Percentiles rank a stretch among this genome's conserved stretches.
phyloP scores from a whole-genome alignment of 2,888 invertebrate genomes.

The Amphimallon solstitiale region DNA sequence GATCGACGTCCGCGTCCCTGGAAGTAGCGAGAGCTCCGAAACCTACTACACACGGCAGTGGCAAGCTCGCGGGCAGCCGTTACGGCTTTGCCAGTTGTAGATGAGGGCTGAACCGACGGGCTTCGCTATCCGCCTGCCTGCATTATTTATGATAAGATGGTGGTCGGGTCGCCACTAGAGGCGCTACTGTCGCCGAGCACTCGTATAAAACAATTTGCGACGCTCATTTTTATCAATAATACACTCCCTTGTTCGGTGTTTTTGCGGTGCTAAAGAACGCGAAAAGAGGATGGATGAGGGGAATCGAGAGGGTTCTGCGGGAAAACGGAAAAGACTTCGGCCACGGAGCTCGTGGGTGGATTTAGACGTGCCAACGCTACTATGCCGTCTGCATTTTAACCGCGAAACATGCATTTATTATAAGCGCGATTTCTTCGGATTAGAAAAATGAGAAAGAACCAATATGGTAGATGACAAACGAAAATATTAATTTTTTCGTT shows the following conservation, averaged over 20 bases:
- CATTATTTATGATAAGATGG: constrained; percentile 59
- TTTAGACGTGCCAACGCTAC: constrained; percentile 40
- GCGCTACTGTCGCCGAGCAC: constrained; percentile 56
- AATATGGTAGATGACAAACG: not conserved
- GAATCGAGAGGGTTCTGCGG: not conserved
- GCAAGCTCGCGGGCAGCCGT: constrained; percentile 45
- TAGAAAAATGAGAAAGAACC: not conserved
- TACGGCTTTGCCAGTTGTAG: constrained; percentile 31
- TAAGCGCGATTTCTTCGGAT: constrained; percentile 17
- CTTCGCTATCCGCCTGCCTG: constrained; percentile 44
- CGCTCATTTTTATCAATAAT: constrained; percentile 62
- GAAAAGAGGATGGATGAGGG: not conserved
- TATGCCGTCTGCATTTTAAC: constrained; percentile 48
- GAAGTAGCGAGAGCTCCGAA: constrained; percentile 34
- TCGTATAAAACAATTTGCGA: constrained; percentile 62
- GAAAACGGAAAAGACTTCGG: no score
- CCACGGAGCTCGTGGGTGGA: constrained; percentile 38
- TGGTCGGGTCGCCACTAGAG: constrained; percentile 45
- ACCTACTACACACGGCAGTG: constrained; percentile 10
- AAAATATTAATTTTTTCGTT: no score
- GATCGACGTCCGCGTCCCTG: constrained; percentile 49
- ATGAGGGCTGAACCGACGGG: not conserved
- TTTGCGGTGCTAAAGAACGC: constrained; percentile 9
- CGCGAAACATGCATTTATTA: constrained; percentile 37
- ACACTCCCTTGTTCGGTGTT: constrained; percentile 55